Percentiles rank a stretch among this genome's conserved stretches.
Conservation (phyloP, 1,140 invertebrate species). For the Ganaspis sp. region DNA sequence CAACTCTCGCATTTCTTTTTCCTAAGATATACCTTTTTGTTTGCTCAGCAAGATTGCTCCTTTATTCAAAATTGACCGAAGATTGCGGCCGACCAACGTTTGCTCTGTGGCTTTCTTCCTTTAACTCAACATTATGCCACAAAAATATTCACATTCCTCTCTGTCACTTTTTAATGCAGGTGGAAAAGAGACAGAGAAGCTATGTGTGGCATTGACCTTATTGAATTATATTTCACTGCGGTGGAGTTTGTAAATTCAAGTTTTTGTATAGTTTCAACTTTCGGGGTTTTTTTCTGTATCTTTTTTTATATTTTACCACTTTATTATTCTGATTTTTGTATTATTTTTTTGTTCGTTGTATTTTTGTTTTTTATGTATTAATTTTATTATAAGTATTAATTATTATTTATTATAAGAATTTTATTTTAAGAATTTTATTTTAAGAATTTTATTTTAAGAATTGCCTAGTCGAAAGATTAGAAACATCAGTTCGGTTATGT, state of each 20-base stretch:
- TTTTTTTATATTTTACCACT: no score
- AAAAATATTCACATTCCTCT: slow-evolving; percentile 65
- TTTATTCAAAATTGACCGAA: slow-evolving; percentile 70
- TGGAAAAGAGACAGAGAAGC: no score
- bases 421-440: no score
- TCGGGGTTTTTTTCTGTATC: no score
- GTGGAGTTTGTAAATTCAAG: background rate
- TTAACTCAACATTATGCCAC: slow-evolving; percentile 62
- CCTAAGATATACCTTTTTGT: slow-evolving; percentile 56
- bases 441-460: no score
- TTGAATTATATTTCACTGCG: slow-evolving; percentile 36
- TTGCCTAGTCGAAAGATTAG: no score
- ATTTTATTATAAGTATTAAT: no score
- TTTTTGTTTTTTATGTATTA: no score
- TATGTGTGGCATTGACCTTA: background rate
- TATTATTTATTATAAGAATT: no score
- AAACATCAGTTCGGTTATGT: slow-evolving; percentile 32
- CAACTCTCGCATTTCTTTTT: slow-evolving; percentile 40
- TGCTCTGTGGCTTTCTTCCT: slow-evolving; percentile 59
- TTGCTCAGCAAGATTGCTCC: slow-evolving; percentile 58
- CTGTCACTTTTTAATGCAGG: slow-evolving; percentile 35
- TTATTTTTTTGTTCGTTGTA: no score
- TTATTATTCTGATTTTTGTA: no score
- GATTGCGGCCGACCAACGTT: slow-evolving; percentile 66
- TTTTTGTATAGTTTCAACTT: no score